phyloP scores from a whole-genome alignment of 2,797 vertebrate genomes.

The Phoxinus dragarum region DNA sequence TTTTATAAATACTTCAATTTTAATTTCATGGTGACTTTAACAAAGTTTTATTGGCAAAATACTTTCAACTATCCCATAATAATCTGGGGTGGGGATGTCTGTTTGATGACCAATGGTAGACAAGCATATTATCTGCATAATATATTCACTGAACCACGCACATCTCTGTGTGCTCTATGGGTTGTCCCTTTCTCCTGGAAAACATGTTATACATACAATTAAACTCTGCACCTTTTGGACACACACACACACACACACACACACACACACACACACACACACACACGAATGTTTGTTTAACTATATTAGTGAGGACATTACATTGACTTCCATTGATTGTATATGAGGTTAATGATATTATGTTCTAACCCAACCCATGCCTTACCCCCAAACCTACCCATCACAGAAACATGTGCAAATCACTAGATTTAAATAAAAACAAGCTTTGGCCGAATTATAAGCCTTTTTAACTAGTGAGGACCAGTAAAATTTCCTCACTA shows the following conservation, averaged over 20 bases:
- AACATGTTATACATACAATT: neutral
- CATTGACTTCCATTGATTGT: neutral
- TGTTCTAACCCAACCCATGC: neutral
- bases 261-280: neutral
- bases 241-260: neutral
- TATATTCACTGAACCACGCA: neutral
- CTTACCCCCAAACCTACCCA: neutral
- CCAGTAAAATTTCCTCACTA: neutral
- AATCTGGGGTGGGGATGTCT: neutral
- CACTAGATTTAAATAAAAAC: neutral
- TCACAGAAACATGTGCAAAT: neutral
- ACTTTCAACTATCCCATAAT: neutral
- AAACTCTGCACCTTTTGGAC: neutral
- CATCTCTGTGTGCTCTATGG: conserved; percentile 20
- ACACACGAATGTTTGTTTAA: conserved; percentile 1
- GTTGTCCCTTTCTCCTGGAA: neutral
- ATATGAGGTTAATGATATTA: neutral
- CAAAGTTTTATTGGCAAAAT: neutral
- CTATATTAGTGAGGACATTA: neutral
- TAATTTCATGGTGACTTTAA: neutral
- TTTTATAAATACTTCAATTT: neutral
- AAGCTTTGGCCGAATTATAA: no score
- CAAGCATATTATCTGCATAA: neutral
- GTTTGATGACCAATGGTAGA: neutral
- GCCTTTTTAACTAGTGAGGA: neutral